These are phyloP conservation scores for Oreamnos americanus DNA, from an alignment of 2,113 vertebrate genomes.

Conservation along the genomic window DNA sequence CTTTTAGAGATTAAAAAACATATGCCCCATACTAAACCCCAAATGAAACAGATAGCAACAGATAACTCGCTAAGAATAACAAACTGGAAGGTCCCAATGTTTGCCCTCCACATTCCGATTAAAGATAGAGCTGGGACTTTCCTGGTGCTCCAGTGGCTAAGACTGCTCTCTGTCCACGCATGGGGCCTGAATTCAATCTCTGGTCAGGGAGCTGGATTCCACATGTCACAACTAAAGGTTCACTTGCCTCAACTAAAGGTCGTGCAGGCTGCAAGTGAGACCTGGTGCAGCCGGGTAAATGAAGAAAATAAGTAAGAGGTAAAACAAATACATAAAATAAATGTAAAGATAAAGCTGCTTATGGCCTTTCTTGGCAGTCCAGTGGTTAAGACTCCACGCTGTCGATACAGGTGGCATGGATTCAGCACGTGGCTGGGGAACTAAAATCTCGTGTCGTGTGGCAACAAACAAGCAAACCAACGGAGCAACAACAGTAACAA, in stretches of 20 bases:
- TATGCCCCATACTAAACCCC: neutral
- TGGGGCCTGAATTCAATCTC: neutral
- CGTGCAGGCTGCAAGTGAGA: neutral
- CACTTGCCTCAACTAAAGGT: neutral
- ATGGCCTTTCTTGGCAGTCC: neutral
- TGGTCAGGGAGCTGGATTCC: neutral
- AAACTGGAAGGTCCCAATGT: neutral
- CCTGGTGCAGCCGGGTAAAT: neutral
- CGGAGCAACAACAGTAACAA: neutral
- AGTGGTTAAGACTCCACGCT: neutral
- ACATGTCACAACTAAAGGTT: neutral
- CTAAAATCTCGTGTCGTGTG: rapidly evolving
- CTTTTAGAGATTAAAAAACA: neutral
- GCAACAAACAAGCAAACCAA: neutral
- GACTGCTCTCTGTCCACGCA: rapidly evolving
- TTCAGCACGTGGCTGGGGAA: neutral
- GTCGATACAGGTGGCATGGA: neutral
- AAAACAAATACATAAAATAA: neutral
- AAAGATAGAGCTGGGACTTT: neutral
- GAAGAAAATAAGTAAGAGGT: neutral
- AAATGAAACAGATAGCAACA: neutral
- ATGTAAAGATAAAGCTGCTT: neutral
- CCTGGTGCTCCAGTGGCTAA: neutral
- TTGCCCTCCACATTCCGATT: neutral
- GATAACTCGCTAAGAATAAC: neutral